Evolutionary conservation across 2,113 vertebrate genomes (phyloP).

Genomic region (Saccopteryx leptura): DNA sequence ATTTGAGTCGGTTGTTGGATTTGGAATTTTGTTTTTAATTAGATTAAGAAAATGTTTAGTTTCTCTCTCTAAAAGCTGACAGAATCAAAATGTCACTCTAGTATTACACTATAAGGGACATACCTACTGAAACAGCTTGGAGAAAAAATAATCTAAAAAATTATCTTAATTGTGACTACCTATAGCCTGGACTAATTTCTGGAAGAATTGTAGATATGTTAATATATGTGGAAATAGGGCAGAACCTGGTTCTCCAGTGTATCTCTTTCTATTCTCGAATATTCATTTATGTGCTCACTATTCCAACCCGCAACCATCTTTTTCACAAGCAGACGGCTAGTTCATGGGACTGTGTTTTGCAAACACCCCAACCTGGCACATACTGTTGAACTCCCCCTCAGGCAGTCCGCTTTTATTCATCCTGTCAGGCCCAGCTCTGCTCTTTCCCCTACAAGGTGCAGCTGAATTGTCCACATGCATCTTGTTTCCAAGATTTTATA

Average conservation of each 20-base stretch:
- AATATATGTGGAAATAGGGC: not conserved
- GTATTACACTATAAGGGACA: not conserved
- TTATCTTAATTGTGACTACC: not conserved
- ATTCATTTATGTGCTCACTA: not conserved
- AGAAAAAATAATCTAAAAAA: not conserved
- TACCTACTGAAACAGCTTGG: not conserved
- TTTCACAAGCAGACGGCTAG: not conserved
- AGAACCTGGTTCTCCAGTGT: not conserved
- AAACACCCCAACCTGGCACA: not conserved
- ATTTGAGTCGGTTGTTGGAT: not conserved
- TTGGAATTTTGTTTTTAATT: not conserved
- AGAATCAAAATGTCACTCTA: not conserved
- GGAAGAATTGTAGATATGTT: not conserved
- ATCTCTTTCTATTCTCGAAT: not conserved
- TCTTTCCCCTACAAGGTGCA: not conserved
- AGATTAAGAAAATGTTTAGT: not conserved
- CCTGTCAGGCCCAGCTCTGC: not conserved
- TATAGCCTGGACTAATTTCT: not conserved
- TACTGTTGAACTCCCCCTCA: not conserved
- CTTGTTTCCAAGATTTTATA: not conserved
- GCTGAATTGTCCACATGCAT: not conserved
- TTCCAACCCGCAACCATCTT: not conserved
- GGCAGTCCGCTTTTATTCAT: not conserved
- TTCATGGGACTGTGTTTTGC: not conserved
- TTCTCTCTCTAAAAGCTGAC: not conserved